These are phyloP conservation scores for Andrena marginata DNA, from an alignment of 2,888 invertebrate genomes.

Conservation along the genomic window DNA sequence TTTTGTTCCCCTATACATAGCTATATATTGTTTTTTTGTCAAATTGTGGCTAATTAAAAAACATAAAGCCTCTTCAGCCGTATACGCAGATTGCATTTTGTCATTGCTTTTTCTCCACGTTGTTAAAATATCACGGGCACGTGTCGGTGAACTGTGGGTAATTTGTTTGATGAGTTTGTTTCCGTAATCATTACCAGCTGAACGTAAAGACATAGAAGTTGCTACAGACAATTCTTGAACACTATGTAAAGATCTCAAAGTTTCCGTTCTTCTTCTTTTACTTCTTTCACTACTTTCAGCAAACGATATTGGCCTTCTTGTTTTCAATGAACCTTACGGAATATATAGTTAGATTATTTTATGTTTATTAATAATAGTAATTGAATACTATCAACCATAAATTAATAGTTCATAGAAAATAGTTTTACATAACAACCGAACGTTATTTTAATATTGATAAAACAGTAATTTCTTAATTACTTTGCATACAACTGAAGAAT, in stretches of 20 bases:
- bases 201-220: background rate
- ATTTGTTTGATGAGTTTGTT: background rate
- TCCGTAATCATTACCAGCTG: background rate
- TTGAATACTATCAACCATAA: no score
- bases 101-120: background rate
- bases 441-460: no score
- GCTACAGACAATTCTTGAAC: background rate
- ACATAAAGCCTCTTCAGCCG: background rate
- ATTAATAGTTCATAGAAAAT: no score
- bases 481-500: no score
- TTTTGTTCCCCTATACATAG: background rate
- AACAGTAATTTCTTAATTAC: no score
- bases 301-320: background rate
- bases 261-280: conserved; percentile 2
- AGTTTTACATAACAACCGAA: no score
- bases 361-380: background rate
- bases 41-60: background rate
- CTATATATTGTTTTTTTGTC: background rate
- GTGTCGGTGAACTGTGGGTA: background rate
- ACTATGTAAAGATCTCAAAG: background rate
- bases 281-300: background rate
- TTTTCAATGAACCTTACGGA: background rate
- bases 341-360: background rate
- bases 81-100: background rate
- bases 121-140: background rate